Evolutionary conservation across 2,888 invertebrate genomes (phyloP).

Genomic region (Marronus borbonicus): DNA sequence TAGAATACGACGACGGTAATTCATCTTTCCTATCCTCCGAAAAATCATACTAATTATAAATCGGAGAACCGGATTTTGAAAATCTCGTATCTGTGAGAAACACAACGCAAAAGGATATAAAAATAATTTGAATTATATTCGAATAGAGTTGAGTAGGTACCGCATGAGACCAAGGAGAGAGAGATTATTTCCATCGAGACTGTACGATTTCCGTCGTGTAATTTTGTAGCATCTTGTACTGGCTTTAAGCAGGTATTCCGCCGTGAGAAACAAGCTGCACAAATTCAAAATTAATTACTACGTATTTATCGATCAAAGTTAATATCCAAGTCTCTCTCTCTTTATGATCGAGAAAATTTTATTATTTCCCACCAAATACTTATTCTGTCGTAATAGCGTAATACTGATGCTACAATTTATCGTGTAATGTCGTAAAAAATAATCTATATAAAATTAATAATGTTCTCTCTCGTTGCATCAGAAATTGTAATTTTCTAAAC

Average conservation of each 20-base stretch:
- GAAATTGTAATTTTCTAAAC: conserved; percentile 35
- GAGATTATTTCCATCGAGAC: conserved; percentile 55
- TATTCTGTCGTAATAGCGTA: background rate
- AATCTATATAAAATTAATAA: conserved; percentile 34
- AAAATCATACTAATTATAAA: conserved; percentile 27
- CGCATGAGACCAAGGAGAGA: conserved; percentile 15
- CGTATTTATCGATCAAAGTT: conserved; percentile 68
- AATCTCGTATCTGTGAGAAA: conserved; percentile 28
- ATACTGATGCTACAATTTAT: too few species aligned
- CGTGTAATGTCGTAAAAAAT: background rate
- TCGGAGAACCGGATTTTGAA: conserved; percentile 26
- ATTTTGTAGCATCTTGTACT: conserved; percentile 66
- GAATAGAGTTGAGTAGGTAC: conserved; percentile 23
- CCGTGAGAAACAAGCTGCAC: conserved; percentile 68
- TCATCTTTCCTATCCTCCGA: conserved; percentile 5
- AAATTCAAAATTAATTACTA: conserved; percentile 69
- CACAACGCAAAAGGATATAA: conserved; percentile 34
- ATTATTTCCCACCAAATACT: conserved; percentile 30
- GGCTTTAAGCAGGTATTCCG: conserved; percentile 62
- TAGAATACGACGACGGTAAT: background rate
- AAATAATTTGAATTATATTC: conserved; percentile 38
- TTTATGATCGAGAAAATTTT: conserved; percentile 23
- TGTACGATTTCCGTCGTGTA: conserved; percentile 66
- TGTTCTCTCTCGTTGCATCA: conserved; percentile 35
- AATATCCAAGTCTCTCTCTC: conserved; percentile 50